Conservation (phyloP, 1,140 invertebrate species). For the Scylla paramamosain region DNA sequence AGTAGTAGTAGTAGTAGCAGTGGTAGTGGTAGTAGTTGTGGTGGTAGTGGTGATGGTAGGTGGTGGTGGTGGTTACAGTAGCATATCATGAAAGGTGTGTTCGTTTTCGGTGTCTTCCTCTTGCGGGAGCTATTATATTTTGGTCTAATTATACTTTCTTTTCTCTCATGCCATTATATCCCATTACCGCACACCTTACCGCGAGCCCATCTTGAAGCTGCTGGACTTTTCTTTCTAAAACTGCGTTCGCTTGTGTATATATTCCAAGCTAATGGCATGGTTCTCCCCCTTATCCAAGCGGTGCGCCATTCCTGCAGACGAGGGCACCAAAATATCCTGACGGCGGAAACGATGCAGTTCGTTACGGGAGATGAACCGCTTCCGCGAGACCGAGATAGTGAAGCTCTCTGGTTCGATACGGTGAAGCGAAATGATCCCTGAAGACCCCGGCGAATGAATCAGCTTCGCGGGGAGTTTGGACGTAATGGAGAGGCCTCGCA, state of each 20-base stretch:
- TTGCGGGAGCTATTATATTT: background rate
- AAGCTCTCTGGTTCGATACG: slow-evolving; percentile 20
- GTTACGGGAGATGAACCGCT: slow-evolving; percentile 18
- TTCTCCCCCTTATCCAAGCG: background rate
- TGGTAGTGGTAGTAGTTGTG: background rate
- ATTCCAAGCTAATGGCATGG: slow-evolving; percentile 13
- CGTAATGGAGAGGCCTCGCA: background rate
- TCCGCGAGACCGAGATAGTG: background rate
- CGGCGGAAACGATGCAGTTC: slow-evolving; percentile 18
- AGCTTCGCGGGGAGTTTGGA: slow-evolving; percentile 17
- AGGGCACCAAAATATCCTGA: slow-evolving; percentile 21
- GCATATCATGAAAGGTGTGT: too few species aligned
- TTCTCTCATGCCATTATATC: background rate
- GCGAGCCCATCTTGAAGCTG: background rate
- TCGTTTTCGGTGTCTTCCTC: too few species aligned
- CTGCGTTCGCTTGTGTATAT: slow-evolving; percentile 1
- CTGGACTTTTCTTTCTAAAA: slow-evolving; percentile 4
- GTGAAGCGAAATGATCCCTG: slow-evolving; percentile 10
- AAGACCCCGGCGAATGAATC: slow-evolving; percentile 1
- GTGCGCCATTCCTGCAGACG: background rate
- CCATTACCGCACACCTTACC: background rate
- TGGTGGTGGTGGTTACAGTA: too few species aligned
- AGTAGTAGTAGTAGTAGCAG: background rate
- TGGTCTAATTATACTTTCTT: background rate
- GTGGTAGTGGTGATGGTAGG: background rate